These are phyloP conservation scores for Nesoenas mayeri DNA, from an alignment of 2,113 vertebrate species.

Conservation along the genomic window DNA sequence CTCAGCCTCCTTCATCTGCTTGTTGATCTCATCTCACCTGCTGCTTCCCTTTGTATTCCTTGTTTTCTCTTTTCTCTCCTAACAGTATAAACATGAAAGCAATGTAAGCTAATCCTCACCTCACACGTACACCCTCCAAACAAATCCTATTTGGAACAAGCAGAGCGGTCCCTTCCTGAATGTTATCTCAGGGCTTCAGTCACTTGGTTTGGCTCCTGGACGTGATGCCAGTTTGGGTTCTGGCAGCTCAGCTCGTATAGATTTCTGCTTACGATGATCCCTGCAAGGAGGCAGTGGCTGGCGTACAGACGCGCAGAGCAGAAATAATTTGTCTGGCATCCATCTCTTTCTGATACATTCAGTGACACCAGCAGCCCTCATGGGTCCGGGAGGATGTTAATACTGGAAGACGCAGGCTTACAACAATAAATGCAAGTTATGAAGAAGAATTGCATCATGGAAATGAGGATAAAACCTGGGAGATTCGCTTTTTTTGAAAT, in stretches of 20 bases:
- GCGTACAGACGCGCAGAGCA: background rate
- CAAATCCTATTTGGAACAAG: constrained; percentile 2
- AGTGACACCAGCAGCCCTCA: background rate
- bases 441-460: background rate
- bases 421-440: background rate
- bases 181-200: constrained; percentile 51
- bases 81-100: background rate
- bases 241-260: constrained; percentile 1
- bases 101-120: background rate
- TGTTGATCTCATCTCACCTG: background rate
- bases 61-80: background rate
- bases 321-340: background rate
- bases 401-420: background rate
- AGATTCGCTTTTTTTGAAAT: background rate
- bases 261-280: background rate
- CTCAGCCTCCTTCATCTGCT: background rate
- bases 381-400: background rate
- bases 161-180: background rate
- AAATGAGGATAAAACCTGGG: background rate
- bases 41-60: background rate
- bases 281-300: background rate
- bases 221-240: background rate
- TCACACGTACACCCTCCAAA: background rate
- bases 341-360: background rate
- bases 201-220: background rate